phyloP scores from a whole-genome alignment of 2,797 vertebrate genomes.

The Enteromius anoplus region DNA sequence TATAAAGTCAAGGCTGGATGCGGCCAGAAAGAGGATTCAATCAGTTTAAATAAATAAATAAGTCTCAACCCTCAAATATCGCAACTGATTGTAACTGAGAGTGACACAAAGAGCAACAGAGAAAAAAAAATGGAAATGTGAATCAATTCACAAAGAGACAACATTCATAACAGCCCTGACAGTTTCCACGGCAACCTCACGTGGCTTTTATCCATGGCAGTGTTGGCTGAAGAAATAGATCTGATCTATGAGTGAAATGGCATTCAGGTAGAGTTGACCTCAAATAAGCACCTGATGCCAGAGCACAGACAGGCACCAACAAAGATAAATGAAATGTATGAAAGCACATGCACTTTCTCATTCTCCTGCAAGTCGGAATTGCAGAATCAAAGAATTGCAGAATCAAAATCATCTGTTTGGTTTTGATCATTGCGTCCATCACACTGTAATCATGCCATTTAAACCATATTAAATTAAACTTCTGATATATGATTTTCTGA shows the following conservation, averaged over 20 bases:
- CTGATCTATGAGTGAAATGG: slow-evolving; percentile 56
- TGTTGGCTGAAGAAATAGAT: slow-evolving; percentile 58
- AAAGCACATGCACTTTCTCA: not conserved
- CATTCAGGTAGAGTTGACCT: slow-evolving; percentile 54
- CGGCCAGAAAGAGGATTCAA: slow-evolving; percentile 30
- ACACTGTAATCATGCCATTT: too few relatives aligned
- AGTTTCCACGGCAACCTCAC: slow-evolving; percentile 71
- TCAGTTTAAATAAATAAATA: slow-evolving; percentile 27
- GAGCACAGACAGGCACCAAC: slow-evolving; percentile 5
- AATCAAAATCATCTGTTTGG: not conserved
- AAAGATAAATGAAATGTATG: slow-evolving; percentile 5
- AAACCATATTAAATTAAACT: too few relatives aligned
- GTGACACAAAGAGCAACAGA: slow-evolving; percentile 41
- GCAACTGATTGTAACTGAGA: slow-evolving; percentile 27
- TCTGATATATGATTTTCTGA: too few relatives aligned
- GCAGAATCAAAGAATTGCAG: not conserved
- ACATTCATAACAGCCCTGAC: slow-evolving; percentile 56
- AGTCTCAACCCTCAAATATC: slow-evolving; percentile 29
- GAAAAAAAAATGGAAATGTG: slow-evolving; percentile 47
- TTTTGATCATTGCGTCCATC: too few relatives aligned
- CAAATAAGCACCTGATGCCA: slow-evolving; percentile 37
- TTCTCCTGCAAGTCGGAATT: not conserved
- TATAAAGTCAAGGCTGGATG: slow-evolving; percentile 30
- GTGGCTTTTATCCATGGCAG: slow-evolving; percentile 52
- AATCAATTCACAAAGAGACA: slow-evolving; percentile 60